Conservation (phyloP, 2,888 invertebrate genomes). For the Tachina fera region DNA sequence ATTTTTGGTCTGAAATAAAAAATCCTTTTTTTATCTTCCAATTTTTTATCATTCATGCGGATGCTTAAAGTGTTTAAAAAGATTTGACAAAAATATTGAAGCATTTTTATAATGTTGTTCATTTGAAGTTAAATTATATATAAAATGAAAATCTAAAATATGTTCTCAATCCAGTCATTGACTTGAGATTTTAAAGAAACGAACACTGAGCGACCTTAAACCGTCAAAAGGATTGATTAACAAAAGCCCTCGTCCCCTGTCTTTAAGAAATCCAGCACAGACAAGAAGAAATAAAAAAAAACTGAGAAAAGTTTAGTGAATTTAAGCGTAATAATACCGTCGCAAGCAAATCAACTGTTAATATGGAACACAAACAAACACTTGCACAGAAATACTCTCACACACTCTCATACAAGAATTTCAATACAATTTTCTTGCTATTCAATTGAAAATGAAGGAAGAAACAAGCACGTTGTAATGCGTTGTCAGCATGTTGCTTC, state of each 20-base stretch:
- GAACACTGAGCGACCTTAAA: constrained; percentile 15
- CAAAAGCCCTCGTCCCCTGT: not conserved
- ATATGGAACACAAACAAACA: constrained; percentile 70
- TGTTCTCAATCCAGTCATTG: constrained; percentile 52
- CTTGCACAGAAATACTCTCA: constrained; percentile 23
- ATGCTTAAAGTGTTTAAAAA: constrained; percentile 50
- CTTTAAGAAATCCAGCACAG: constrained; percentile 24
- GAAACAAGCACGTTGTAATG: constrained; percentile 49
- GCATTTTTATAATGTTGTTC: constrained; percentile 41
- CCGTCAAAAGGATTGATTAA: constrained; percentile 46
- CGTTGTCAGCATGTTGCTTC: constrained; percentile 69
- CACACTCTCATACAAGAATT: not conserved
- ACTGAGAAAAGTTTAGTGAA: constrained; percentile 60
- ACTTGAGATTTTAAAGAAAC: constrained; percentile 16
- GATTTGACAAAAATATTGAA: constrained; percentile 56
- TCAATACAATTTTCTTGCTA: not conserved
- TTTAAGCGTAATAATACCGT: constrained; percentile 74
- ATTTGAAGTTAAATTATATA: constrained; percentile 60
- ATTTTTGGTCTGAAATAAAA: not conserved
- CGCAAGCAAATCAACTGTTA: constrained; percentile 74
- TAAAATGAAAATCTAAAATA: constrained; percentile 45
- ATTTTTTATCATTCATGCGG: not conserved
- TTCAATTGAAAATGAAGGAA: constrained; percentile 13
- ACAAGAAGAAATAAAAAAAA: constrained; percentile 9
- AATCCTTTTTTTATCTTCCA: not conserved